Base-by-base conservation (phyloP, 2,113 vertebrate genomes). In the Columba janthina region DNA sequence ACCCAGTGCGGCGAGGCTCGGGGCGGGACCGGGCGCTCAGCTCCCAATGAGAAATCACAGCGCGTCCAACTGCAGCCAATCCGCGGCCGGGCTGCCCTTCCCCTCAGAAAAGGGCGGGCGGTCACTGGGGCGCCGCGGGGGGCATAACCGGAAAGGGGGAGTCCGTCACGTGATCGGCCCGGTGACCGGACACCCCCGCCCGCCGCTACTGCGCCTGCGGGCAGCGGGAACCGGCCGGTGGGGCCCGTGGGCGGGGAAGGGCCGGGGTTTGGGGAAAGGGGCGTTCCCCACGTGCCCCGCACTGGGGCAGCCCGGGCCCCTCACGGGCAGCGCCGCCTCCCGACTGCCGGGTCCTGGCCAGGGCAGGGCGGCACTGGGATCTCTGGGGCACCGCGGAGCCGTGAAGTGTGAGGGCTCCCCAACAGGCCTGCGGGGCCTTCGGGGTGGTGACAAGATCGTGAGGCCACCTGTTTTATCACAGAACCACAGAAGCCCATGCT, bases 1-100 rank as follows among this genome's bases (percentile, higher is more conserved):
- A 84, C 79, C 13, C 50, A 19, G 36, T 5, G 38, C n/a, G 21
- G 26, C 5, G 46, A 12, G 20, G 25, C 6, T 54, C 3, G 20
- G 57, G 88, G 87, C 42, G 83, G 85, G 26, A 24, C 26, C 32
- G 12, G 12, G 19, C 1, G 10, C 3, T 0, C 11, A 2, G 0
- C 3, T 32, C 0, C 96, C 96, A 97, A 91, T 96, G 58, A 94
- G 61, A 96, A 94, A 90, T 97, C 96, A 97, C 96, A 96, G 94
- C 96, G 94, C 96, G 96, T 96, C 96, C 88, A 19, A 2, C 6
- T 6, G 17, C 32, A 76, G 61, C 96, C 96, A 97, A 94, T 97
- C 44, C 4, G 38, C 21, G 42, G 10, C 24, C 19, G 18, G 10
- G 0, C 2, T 10, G 3, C 9, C 0, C 26, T 5, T 14, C 17